Conservation (phyloP, 1,140 invertebrate genomes). For the Dendrolimus punctatus region DNA sequence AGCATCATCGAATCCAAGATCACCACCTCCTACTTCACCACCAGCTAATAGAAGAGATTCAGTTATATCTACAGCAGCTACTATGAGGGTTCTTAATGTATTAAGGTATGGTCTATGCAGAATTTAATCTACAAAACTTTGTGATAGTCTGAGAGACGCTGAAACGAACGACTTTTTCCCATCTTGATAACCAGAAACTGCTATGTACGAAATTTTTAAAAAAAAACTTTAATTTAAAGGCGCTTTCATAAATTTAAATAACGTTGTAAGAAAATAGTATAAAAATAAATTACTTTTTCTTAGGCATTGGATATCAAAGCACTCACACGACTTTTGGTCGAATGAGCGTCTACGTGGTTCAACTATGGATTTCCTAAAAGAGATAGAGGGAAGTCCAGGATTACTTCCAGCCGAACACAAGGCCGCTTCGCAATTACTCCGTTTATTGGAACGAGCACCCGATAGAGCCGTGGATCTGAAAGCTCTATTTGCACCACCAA, state of each 20-base stretch:
- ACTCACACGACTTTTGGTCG: constrained; percentile 88
- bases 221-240: not conserved
- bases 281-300: not conserved
- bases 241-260: constrained; percentile 1
- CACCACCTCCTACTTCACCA: constrained; percentile 46
- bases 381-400: constrained; percentile 88
- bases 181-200: no score
- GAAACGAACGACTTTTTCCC: no score
- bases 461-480: constrained; percentile 76
- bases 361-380: constrained; percentile 91
- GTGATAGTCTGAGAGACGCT: no score
- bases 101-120: constrained; percentile 68
- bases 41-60: constrained; percentile 79
- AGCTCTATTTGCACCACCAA: constrained; percentile 79
- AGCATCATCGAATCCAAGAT: constrained; percentile 85
- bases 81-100: constrained; percentile 94
- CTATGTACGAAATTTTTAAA: no score
- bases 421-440: constrained; percentile 85
- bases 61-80: constrained; percentile 92
- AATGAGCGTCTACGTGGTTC: constrained; percentile 82
- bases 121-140: no score
- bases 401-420: constrained; percentile 93
- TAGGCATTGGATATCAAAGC: constrained; percentile 80
- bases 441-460: constrained; percentile 81
- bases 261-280: not conserved